Evolutionary conservation across 2,888 invertebrate species (phyloP).

Genomic region (Colletes collaris): DNA sequence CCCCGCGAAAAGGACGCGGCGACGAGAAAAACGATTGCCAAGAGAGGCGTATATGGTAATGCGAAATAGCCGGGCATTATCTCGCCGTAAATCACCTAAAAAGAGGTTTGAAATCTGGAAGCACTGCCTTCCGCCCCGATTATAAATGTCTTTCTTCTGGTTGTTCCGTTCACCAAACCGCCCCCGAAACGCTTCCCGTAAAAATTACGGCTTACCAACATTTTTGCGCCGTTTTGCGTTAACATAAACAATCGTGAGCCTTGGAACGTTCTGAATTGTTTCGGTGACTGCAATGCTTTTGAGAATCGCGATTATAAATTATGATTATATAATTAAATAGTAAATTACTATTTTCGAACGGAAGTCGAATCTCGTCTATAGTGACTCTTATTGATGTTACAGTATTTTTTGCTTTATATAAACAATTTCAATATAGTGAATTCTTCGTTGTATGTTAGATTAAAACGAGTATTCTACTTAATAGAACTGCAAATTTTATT

Average conservation of each 20-base stretch:
- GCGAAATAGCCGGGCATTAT: constrained; percentile 57
- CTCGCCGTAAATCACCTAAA: constrained; percentile 52
- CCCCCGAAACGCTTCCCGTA: neutral
- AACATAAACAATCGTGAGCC: constrained; percentile 14
- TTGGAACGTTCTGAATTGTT: neutral
- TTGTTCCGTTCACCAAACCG: neutral
- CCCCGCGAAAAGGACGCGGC: constrained; percentile 35
- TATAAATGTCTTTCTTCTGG: constrained; percentile 48
- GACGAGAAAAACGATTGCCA: constrained; percentile 50
- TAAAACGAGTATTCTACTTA: too few relatives aligned
- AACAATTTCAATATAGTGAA: too few relatives aligned
- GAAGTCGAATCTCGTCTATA: too few relatives aligned
- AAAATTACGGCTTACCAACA: constrained; percentile 8
- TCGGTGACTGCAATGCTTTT: neutral
- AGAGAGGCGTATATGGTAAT: constrained; percentile 56
- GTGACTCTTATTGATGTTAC: too few relatives aligned
- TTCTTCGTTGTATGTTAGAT: too few relatives aligned
- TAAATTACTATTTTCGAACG: too few relatives aligned
- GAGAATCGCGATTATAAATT: too few relatives aligned
- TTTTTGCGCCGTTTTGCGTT: constrained; percentile 12
- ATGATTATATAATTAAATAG: too few relatives aligned
- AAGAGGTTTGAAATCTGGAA: constrained; percentile 49
- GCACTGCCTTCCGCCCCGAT: constrained; percentile 36
- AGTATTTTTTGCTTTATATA: too few relatives aligned
- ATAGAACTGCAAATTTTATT: too few relatives aligned